Base-by-base conservation (phyloP, 2,888 invertebrate genomes). In the Lasiommata megera region DNA sequence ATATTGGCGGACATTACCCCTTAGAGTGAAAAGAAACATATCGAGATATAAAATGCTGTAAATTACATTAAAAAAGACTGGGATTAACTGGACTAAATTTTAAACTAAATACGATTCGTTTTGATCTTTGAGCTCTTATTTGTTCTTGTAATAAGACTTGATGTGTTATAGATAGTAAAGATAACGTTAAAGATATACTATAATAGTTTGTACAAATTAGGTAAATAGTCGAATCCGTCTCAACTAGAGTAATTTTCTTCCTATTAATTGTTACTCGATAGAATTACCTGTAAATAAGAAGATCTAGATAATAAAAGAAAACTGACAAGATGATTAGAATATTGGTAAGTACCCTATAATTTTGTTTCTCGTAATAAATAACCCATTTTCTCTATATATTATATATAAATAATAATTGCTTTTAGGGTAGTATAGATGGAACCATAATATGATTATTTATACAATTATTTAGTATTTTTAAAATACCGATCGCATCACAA, bases 21-120 rank as follows among this genome's bases (percentile, higher is more conserved):
- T 65, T 50, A 68, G 66, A 69, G 70, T 69, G 66, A 79, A 74
- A 73, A 64, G 66, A 74, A 72, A 80, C 80, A 80, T 78, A 79
- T 79, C 80, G 69, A 70, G 68, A 62, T 72, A 76, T 67, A 76
- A 77, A 72, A 74, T 74, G 74, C 68, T 83, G 74, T 80, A 79
- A 75, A 76, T 77, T 71, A 67, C 64, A 62, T 43, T 23, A 64
- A 54, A 67, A 65, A 82, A 84, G 82, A 84, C 83, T 84, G 82
- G 77, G 65, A 62, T 70, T 60, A 58, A 70, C 67, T 67, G 63
- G 60, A 62, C 56, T 60, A 61, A 63, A 63, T 48, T 55, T 66
- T 60, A 60, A 63, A 63, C 34, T 63, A 65, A 62, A 58, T 66
- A 64, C 60, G 64, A 50, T 61, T 62, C 63, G 62, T 69, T 61